Evolutionary conservation across 2,113 vertebrate species (phyloP), one percentile per base, ranked within the genome.

Genomic region (Tychaedon coryphoeus): DNA sequence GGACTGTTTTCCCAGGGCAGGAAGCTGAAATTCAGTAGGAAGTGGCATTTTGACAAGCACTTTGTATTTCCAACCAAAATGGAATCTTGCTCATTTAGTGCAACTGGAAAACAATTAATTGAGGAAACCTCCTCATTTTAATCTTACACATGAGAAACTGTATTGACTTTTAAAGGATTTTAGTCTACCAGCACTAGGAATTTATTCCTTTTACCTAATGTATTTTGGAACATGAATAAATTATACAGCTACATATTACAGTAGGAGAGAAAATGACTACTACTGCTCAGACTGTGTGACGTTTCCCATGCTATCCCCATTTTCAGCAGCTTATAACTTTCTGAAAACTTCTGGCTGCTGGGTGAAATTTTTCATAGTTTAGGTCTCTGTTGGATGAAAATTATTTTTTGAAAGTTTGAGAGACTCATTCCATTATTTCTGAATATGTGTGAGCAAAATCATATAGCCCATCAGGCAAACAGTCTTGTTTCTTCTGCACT

Each of bases 11-110:
- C 40, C 53, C 71, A 90, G 64, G 77, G 87, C 36, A 94, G 93
- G 71, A 92, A 90, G 84, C 85, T 83, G 88, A 86, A 94, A 96
- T 90, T 96, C 93, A 48, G 78, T 60, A 62, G 85, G 93, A 95
- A 95, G 87, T 83, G 93, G 87, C 93, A 95, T 96, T 96, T 95
- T 95, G 95, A 96, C 94, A 96, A 83, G 93, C 56, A 56, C 90
- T 96, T 96, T 90, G 51, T 95, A 83, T 95, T 93, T 83, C 72
- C 54, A 77, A 25, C 24, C 40, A 23, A 87, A 94, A 86, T 40
- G 78, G 85, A 83, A 86, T 53, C 60, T 76, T 64, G 29, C 82
- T 93, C 40, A 88, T 93, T 97, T 94, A 88, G 43, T 53, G 43
- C 56, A 80, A 79, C 56, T 45, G 78, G 42, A 90, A 86, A 94